Conservation (phyloP, 2,797 vertebrate genomes). For the Crocodylus rhombifer region DNA sequence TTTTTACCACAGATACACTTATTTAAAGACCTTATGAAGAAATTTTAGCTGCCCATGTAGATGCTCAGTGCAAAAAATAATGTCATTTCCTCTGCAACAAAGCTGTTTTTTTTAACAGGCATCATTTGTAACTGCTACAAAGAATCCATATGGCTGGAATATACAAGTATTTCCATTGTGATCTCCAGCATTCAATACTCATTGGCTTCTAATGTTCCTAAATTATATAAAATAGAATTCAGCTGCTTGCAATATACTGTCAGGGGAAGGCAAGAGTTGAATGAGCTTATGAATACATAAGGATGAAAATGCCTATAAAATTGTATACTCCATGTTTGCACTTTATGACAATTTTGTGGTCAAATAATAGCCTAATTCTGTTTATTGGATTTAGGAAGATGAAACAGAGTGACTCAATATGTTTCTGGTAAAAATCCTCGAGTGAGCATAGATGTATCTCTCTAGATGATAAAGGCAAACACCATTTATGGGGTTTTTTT, state of each 20-base stretch:
- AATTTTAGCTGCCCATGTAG: constrained; percentile 34
- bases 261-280: not conserved
- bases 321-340: not conserved
- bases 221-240: constrained; percentile 68
- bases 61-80: constrained; percentile 43
- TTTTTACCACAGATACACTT: constrained; percentile 24
- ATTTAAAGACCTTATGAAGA: constrained; percentile 50
- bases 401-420: not conserved
- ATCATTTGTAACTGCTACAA: constrained; percentile 58
- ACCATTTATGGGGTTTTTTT: not conserved
- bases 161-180: constrained; percentile 58
- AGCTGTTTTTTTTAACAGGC: constrained; percentile 40
- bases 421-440: not conserved
- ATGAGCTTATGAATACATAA: not conserved
- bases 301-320: constrained; percentile 38
- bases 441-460: not conserved
- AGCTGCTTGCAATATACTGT: constrained; percentile 45
- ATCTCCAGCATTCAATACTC: constrained; percentile 45
- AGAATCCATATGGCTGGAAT: constrained; percentile 52
- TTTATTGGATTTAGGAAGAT: constrained; percentile 22
- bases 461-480: not conserved
- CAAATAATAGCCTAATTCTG: constrained; percentile 37
- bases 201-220: constrained; percentile 49
- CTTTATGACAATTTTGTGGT: constrained; percentile 42
- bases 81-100: constrained; percentile 30